Evolutionary conservation across 1,140 invertebrate genomes (phyloP).

Genomic region (Dysdera silvatica): DNA sequence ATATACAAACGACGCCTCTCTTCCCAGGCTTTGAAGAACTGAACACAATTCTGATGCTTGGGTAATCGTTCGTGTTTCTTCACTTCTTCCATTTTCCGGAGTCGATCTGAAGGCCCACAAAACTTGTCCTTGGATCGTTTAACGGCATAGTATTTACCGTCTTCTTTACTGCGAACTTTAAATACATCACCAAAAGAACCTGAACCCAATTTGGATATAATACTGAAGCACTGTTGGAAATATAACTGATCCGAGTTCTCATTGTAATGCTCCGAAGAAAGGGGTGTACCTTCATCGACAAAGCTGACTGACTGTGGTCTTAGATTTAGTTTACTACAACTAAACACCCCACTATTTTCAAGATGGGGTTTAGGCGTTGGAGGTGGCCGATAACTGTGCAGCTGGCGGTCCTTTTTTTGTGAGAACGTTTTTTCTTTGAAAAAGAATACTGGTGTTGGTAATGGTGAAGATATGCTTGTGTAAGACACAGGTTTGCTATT

Average conservation of each 20-base stretch:
- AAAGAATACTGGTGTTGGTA: too few relatives aligned
- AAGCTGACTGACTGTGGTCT: too few relatives aligned
- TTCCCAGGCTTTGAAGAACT: constrained; percentile 64
- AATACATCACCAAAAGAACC: constrained; percentile 69
- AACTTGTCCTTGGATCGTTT: constrained; percentile 57
- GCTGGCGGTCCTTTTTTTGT: too few relatives aligned
- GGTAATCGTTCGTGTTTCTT: constrained; percentile 59
- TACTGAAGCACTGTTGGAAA: constrained; percentile 57
- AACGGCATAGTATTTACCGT: constrained; percentile 59
- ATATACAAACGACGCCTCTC: constrained; percentile 61
- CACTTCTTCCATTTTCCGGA: constrained; percentile 58
- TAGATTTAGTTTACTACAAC: too few relatives aligned
- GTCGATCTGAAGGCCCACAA: constrained; percentile 54
- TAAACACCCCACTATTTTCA: too few relatives aligned
- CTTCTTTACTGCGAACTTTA: constrained; percentile 56
- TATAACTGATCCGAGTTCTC: constrained; percentile 44
- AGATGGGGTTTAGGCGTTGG: too few relatives aligned
- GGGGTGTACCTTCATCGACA: too few relatives aligned
- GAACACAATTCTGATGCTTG: constrained; percentile 58
- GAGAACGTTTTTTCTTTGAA: too few relatives aligned
- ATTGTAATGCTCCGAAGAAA: too few relatives aligned
- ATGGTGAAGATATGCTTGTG: too few relatives aligned
- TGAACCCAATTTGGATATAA: constrained; percentile 55
- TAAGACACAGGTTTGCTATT: too few relatives aligned
- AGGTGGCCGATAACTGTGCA: too few relatives aligned